phyloP scores from a whole-genome alignment of 2,888 invertebrate species.

The Allophyes oxyacanthae region DNA sequence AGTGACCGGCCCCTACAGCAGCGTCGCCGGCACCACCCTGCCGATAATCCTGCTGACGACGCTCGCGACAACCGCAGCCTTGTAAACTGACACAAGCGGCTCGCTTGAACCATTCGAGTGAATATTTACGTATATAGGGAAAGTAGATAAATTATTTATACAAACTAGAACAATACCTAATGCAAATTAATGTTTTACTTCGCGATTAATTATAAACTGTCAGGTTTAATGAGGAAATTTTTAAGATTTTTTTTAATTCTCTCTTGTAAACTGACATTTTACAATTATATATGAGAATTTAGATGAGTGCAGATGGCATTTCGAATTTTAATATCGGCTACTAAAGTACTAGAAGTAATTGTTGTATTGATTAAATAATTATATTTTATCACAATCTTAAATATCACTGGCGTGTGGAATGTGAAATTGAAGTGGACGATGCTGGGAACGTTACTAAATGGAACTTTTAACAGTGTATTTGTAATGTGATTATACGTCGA shows the following conservation, averaged over 20 bases:
- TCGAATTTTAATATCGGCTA: conserved; percentile 46
- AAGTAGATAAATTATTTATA: conserved; percentile 58
- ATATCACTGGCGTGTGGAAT: conserved; percentile 23
- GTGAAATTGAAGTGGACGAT: conserved; percentile 20
- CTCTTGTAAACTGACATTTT: conserved; percentile 14
- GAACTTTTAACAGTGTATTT: conserved; percentile 38
- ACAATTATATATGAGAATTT: conserved; percentile 15
- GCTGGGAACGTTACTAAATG: conserved; percentile 17
- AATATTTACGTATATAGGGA: conserved; percentile 40
- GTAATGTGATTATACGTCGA: conserved; percentile 33
- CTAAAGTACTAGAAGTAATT: conserved; percentile 47
- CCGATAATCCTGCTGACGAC: conserved; percentile 81
- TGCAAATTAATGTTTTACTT: conserved; percentile 42
- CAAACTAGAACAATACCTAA: conserved; percentile 53
- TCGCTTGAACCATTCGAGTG: conserved; percentile 18
- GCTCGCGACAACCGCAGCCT: conserved; percentile 81
- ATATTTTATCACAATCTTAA: conserved; percentile 36
- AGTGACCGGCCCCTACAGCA: conserved; percentile 86
- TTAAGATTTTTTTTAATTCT: conserved; percentile 2
- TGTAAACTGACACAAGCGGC: conserved; percentile 65
- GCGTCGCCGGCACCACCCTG: conserved; percentile 82
- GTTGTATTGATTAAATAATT: conserved; percentile 41
- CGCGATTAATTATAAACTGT: conserved; percentile 21
- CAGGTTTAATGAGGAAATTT: conserved; percentile 1
- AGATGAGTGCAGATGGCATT: conserved; percentile 26